These are phyloP conservation scores for Calosoma granatense DNA, from an alignment of 1,140 invertebrate genomes.

Conservation along the genomic window DNA sequence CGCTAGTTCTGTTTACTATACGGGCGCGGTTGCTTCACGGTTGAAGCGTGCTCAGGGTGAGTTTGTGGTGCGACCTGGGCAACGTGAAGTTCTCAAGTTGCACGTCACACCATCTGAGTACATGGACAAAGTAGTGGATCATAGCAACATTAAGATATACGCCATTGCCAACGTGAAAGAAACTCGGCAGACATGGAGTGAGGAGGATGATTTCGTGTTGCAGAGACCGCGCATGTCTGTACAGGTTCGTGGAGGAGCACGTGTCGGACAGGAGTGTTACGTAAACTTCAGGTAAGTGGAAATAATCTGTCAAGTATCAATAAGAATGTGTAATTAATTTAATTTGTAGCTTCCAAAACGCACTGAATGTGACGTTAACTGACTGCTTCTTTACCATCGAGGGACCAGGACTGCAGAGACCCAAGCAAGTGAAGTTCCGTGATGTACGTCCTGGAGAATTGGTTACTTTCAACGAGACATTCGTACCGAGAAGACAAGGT, in stretches of 20 bases:
- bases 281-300: constrained; percentile 33
- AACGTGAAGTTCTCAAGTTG: constrained; percentile 42
- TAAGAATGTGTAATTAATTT: neutral
- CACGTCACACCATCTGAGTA: constrained; percentile 48
- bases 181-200: constrained; percentile 57
- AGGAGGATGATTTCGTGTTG: constrained; percentile 58
- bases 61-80: constrained; percentile 42
- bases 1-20: constrained; percentile 56
- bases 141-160: constrained; percentile 56
- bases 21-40: constrained; percentile 52
- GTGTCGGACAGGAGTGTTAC: constrained; percentile 23
- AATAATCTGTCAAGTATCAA: neutral
- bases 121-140: constrained; percentile 55
- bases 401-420: constrained; percentile 52
- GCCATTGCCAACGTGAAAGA: constrained; percentile 55
- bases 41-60: constrained; percentile 51
- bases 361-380: constrained; percentile 46
- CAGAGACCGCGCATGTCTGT: constrained; percentile 49
- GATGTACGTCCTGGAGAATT: constrained; percentile 47
- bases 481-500: constrained; percentile 42
- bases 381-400: constrained; percentile 55
- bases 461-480: constrained; percentile 44
- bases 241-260: constrained; percentile 29
- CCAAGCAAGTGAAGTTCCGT: constrained; percentile 43
- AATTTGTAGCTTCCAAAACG: constrained; percentile 50